Evolutionary conservation across 2,113 vertebrate species (phyloP).

Genomic region (Ciconia boyciana): DNA sequence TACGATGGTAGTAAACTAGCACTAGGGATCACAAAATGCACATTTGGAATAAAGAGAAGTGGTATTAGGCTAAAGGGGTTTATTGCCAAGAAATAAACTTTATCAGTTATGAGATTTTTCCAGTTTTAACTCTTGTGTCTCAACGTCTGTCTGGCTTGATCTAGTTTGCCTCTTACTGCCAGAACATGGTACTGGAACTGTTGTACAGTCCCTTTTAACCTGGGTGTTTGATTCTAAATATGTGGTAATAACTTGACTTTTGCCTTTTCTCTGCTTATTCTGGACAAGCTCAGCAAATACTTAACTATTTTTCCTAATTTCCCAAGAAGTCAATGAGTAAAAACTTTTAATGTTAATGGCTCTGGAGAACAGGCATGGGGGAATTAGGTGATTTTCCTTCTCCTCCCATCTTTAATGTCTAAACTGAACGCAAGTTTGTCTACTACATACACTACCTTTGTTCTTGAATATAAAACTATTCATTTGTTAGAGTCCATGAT

Average conservation of each 20-base stretch:
- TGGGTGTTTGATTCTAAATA: neutral
- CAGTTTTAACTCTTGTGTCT: neutral
- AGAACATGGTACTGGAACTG: neutral
- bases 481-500: neutral
- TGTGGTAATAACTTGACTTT: neutral
- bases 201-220: neutral
- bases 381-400: neutral
- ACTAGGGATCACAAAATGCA: neutral
- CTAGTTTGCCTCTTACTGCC: too few species aligned
- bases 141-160: neutral
- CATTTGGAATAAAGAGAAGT: neutral
- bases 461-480: neutral
- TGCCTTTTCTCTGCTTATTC: neutral
- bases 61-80: neutral
- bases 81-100: neutral
- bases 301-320: neutral
- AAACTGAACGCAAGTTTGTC: neutral
- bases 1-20: too few species aligned
- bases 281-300: neutral
- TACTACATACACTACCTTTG: neutral
- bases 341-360: neutral
- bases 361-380: neutral
- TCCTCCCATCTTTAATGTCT: neutral
- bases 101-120: neutral
- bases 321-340: neutral